Evolutionary conservation across 53 echinoderm and acorn worm genomes (phyloP), one percentile per base, ranked within the genome.

Genomic region (Echinarachnius parma): DNA sequence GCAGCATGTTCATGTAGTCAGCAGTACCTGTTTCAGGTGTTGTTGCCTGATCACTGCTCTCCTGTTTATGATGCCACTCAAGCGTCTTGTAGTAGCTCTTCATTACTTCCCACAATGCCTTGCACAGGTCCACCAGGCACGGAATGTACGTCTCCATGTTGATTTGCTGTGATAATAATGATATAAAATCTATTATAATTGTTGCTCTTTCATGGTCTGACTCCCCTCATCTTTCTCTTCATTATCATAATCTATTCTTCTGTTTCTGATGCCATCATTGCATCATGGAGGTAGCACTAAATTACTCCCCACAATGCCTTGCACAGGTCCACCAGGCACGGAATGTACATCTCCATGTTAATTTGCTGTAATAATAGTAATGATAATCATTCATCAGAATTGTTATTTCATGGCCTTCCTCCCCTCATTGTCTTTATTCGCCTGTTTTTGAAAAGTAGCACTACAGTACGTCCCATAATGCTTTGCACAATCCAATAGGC

Each of bases 61-160:
- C 78, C 20, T 69, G 70, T 5, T 83, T 83, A 61, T 89, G 80
- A 50, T 94, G 95, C 95, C 95, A 94, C 47, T 94, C 95, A 36
- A 94, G 78, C 21, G 90, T 94, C 80, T 94, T 90, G 67, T 90
- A 84, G 55, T 94, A 94, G 35, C 95, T 94, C 70, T 90, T 94
- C 95, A 94, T 94, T 9, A 94, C 95, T 79, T 94, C 95, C 95
- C 95, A 94, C 53, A 94, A 94, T 84, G 95, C 95, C 61, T 94
- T 94, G 90, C 95, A 94, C 26, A 94, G 70, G 57, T 94, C 95
- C 24, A 90, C 87, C 75, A 94, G 71, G 53, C 95, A 94, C 1
- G 95, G 95, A 75, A 94, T 94, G 84, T 90, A 94, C 2, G 86
- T 94, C 54, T 94, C 95, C 39, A 78, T 66, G 34, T 74, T 80